These are phyloP conservation scores for Sebastes cheni DNA, from an alignment of 2,797 vertebrate species.

Conservation along the genomic window DNA sequence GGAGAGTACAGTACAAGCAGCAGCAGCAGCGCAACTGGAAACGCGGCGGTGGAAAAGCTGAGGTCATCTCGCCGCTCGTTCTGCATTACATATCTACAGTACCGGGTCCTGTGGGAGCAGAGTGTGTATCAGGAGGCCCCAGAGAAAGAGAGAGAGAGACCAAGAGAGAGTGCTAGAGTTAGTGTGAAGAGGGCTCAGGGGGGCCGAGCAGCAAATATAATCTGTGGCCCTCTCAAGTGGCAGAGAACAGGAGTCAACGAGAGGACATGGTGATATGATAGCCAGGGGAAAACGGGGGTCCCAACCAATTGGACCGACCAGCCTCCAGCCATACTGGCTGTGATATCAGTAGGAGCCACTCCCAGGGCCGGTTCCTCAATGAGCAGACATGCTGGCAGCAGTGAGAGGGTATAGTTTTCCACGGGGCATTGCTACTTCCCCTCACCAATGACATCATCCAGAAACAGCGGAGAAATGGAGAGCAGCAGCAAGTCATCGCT, in stretches of 20 bases:
- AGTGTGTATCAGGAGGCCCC: conserved; percentile 67
- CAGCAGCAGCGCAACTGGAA: conserved; percentile 27
- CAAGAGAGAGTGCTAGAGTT: conserved; percentile 40
- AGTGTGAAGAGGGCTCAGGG: conserved; percentile 56
- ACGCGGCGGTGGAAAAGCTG: conserved; percentile 69
- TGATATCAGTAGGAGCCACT: conserved; percentile 68
- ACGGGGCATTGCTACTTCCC: conserved; percentile 60
- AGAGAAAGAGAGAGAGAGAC: conserved; percentile 26
- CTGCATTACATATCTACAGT: conserved; percentile 71
- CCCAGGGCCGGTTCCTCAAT: conserved; percentile 54
- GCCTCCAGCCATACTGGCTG: conserved; percentile 51
- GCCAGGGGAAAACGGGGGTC: conserved; percentile 58
- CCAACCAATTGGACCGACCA: conserved; percentile 54
- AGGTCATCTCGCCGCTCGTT: conserved; percentile 71
- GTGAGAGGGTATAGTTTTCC: conserved; percentile 60
- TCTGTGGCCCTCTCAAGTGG: conserved; percentile 74
- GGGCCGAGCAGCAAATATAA: conserved; percentile 64
- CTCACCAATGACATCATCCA: conserved; percentile 66
- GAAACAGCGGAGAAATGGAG: conserved; percentile 21
- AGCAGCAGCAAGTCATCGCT: conserved; percentile 48
- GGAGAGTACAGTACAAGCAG: conserved; percentile 53
- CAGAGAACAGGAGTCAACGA: conserved; percentile 75
- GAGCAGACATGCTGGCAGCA: conserved; percentile 76
- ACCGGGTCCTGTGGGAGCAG: conserved; percentile 64
- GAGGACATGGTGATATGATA: conserved; percentile 79